A percentile compares a stretch with the other conserved stretches of the same genome.
phyloP scores from a whole-genome alignment of 2,113 vertebrate genomes.

The Xerus inauris region DNA sequence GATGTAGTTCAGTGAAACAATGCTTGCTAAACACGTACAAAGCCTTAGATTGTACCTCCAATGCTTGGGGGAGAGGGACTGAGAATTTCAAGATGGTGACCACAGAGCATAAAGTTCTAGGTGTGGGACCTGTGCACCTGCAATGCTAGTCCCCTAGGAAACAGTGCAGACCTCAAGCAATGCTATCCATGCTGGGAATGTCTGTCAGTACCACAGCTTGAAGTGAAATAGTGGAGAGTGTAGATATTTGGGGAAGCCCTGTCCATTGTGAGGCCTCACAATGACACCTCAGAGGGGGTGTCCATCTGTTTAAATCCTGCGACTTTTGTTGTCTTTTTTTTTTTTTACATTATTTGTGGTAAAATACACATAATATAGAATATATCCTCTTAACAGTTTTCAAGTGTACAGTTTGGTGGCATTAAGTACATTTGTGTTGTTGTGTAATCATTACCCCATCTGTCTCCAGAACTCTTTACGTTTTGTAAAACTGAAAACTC shows the following conservation, averaged over 20 bases:
- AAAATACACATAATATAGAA: not conserved
- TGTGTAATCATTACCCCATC: not conserved
- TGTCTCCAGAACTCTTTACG: not conserved
- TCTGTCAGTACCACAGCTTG: accelerated
- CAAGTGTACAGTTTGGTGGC: not conserved
- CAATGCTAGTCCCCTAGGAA: not conserved
- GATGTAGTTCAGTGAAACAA: not conserved
- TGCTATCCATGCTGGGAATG: not conserved
- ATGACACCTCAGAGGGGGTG: not conserved
- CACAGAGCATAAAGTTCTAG: not conserved
- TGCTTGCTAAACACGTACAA: not conserved
- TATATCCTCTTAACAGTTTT: not conserved
- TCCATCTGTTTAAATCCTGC: not conserved
- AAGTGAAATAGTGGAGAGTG: not conserved
- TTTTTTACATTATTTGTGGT: not conserved
- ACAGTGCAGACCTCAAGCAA: not conserved
- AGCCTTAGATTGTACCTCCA: not conserved
- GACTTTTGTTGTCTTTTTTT: not conserved
- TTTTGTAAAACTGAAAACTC: not conserved
- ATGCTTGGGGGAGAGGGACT: not conserved
- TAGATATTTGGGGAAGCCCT: not conserved
- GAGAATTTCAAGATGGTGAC: not conserved
- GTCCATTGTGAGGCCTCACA: too few species aligned
- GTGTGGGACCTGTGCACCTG: too few species aligned
- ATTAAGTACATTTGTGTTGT: not conserved